These are phyloP conservation scores for Merops nubicus DNA, from an alignment of 2,113 vertebrate genomes.

Conservation along the genomic window DNA sequence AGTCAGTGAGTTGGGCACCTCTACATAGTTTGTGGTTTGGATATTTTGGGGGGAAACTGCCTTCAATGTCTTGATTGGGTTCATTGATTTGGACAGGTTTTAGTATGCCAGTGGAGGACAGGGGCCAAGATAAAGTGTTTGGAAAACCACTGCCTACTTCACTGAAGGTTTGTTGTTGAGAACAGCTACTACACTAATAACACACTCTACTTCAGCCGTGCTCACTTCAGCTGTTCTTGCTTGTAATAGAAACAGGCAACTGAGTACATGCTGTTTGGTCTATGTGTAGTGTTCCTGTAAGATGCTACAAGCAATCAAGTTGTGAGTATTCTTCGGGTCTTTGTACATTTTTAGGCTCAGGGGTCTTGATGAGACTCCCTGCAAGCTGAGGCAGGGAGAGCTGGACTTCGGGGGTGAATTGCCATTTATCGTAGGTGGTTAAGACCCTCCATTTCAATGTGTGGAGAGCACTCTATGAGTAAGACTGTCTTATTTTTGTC, in stretches of 20 bases:
- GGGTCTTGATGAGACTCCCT: not conserved
- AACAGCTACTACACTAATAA: not conserved
- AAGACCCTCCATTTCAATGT: not conserved
- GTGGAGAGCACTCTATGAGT: not conserved
- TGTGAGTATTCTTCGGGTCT: fast-evolving
- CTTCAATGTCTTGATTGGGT: not conserved
- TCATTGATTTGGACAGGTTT: not conserved
- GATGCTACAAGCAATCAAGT: not conserved
- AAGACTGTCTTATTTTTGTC: not conserved
- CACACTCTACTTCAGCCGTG: fast-evolving
- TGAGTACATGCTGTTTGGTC: too few relatives aligned
- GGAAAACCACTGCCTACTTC: not conserved
- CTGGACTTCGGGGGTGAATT: not conserved
- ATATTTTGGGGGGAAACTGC: not conserved
- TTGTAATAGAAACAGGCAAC: not conserved
- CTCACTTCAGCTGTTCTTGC: not conserved
- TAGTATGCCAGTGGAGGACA: not conserved
- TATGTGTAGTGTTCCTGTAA: not conserved
- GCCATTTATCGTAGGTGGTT: too few relatives aligned
- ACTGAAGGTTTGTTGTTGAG: not conserved
- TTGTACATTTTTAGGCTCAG: not conserved
- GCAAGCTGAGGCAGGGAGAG: not conserved
- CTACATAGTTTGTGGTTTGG: fast-evolving
- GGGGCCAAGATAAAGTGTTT: not conserved
- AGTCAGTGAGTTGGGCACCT: not conserved